Conservation (phyloP, 2,888 invertebrate species). For the Mycogona germanica region DNA sequence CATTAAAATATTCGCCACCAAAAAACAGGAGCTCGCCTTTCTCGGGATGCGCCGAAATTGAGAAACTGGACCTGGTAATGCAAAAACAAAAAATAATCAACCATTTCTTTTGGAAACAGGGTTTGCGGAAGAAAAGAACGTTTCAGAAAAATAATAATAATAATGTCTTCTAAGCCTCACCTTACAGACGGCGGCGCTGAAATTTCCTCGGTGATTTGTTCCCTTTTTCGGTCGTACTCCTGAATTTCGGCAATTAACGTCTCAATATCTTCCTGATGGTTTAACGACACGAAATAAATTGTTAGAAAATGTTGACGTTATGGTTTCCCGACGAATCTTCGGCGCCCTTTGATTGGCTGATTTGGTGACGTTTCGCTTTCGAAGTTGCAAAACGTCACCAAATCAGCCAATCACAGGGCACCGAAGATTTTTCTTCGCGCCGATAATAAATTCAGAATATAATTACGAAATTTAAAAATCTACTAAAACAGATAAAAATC, state of each 20-base stretch:
- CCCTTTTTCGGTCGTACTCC: slow-evolving; percentile 55
- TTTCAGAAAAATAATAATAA: not conserved
- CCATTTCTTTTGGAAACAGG: too few species aligned
- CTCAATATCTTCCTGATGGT: slow-evolving; percentile 69
- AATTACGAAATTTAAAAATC: too few species aligned
- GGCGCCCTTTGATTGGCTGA: too few species aligned
- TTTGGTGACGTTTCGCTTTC: too few species aligned
- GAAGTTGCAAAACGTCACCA: too few species aligned
- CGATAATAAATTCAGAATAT: too few species aligned
- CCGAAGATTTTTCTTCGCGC: too few species aligned
- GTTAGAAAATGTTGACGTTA: too few species aligned
- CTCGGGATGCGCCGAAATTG: slow-evolving; percentile 67
- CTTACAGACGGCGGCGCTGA: slow-evolving; percentile 25
- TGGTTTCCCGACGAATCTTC: too few species aligned
- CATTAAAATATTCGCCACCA: slow-evolving; percentile 86
- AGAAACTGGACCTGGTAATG: slow-evolving; percentile 56
- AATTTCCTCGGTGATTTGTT: slow-evolving; percentile 42
- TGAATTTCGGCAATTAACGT: slow-evolving; percentile 66
- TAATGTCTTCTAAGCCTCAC: not conserved
- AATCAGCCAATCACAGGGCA: too few species aligned
- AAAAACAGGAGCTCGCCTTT: slow-evolving; percentile 78
- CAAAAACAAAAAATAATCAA: not conserved
- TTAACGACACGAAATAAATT: not conserved
- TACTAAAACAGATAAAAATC: too few species aligned
- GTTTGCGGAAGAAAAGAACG: too few species aligned